phyloP scores from a whole-genome alignment of 2,888 invertebrate species.

The Bombylius major region DNA sequence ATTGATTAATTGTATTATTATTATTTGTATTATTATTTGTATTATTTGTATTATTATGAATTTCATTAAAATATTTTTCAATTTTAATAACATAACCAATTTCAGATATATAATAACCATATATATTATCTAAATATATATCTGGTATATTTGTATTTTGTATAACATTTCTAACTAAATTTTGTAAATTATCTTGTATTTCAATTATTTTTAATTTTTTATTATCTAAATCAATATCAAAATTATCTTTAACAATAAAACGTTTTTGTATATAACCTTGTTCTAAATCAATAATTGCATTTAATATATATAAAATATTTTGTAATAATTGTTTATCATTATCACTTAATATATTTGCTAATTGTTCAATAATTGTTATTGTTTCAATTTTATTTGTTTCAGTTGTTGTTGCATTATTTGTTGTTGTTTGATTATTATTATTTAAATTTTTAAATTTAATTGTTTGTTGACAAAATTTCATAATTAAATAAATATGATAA shows the following conservation, averaged over 20 bases:
- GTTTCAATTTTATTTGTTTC: too few species aligned
- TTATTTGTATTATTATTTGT: not conserved
- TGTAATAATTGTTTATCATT: constrained; percentile 2
- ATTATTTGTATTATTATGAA: not conserved
- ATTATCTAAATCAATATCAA: constrained; percentile 14
- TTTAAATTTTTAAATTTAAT: not conserved
- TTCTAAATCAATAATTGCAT: constrained; percentile 14
- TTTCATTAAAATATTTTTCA: not conserved
- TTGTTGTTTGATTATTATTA: not conserved
- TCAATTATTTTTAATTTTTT: constrained; percentile 7
- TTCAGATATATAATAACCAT: constrained; percentile 14
- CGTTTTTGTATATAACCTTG: constrained; percentile 8
- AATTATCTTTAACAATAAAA: constrained; percentile 12
- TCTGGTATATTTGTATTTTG: not conserved
- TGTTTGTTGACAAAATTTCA: constrained; percentile 6
- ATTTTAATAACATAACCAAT: constrained; percentile 16
- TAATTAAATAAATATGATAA: constrained; percentile 8
- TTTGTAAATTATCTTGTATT: constrained; percentile 5
- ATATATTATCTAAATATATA: not conserved
- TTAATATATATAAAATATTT: constrained; percentile 10
- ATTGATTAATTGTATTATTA: constrained; percentile 20
- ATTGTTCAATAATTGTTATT: constrained; percentile 5
- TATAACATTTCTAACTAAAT: constrained; percentile 1
- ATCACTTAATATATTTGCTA: constrained; percentile 2
- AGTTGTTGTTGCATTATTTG: too few species aligned